Conservation (phyloP, 2,113 vertebrate species). For the Loxodonta africana region DNA sequence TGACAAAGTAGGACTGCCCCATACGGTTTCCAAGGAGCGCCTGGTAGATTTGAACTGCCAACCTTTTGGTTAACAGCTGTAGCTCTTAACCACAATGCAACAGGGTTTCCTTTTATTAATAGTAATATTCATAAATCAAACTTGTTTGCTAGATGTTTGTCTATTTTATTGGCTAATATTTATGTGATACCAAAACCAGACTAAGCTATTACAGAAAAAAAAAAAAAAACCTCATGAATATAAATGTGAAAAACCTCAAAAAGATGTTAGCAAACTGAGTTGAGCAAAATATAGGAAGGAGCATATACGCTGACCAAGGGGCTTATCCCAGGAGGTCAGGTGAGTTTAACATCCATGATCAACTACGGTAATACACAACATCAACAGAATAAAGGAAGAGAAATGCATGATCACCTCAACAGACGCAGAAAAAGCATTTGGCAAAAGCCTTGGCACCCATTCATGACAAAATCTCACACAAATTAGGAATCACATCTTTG, state of each 20-base stretch:
- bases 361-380: not conserved
- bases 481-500: not conserved
- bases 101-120: not conserved
- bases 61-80: too few species aligned
- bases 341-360: not conserved
- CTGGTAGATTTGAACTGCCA: too few species aligned
- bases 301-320: not conserved
- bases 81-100: too few species aligned
- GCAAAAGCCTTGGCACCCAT: too few species aligned
- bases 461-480: not conserved
- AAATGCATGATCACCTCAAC: not conserved
- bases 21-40: too few species aligned
- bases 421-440: not conserved
- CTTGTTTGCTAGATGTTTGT: not conserved
- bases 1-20: too few species aligned
- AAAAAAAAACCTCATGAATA: not conserved
- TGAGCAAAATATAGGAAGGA: not conserved
- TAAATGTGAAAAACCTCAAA: not conserved
- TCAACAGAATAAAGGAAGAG: not conserved
- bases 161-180: not conserved
- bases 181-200: not conserved
- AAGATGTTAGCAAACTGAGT: not conserved
- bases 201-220: not conserved
- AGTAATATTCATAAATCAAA: not conserved
- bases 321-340: not conserved